Conservation (phyloP, 2,113 vertebrate genomes). For the Cisticola juncidis region DNA sequence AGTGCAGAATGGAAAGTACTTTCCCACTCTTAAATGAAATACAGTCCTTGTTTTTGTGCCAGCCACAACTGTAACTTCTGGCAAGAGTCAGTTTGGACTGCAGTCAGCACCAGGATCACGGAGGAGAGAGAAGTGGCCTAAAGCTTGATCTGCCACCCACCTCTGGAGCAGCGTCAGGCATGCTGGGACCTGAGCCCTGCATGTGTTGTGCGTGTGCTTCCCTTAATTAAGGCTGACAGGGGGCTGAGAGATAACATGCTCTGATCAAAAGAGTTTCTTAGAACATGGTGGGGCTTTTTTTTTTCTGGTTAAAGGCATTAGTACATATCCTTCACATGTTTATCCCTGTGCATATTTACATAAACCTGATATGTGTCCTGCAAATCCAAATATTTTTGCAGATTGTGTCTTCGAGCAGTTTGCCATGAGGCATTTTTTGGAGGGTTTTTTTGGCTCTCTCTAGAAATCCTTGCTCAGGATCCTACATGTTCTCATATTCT, state of each 20-base stretch:
- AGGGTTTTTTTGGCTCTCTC: neutral
- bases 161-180: neutral
- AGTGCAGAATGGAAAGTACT: neutral
- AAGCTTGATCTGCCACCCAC: constrained; percentile 4
- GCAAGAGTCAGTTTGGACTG: neutral
- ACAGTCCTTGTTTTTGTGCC: neutral
- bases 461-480: neutral
- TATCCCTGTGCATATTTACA: neutral
- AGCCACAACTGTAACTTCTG: constrained; percentile 27
- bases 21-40: neutral
- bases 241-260: neutral
- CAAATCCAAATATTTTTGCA: neutral
- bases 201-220: neutral
- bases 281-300: neutral
- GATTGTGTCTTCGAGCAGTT: neutral
- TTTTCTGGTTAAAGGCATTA: neutral
- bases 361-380: neutral
- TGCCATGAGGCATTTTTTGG: neutral
- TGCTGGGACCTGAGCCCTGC: neutral
- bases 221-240: neutral
- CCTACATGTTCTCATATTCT: neutral
- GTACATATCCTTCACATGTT: neutral
- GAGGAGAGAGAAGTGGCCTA: neutral
- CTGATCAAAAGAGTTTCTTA: neutral
- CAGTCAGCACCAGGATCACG: neutral